phyloP scores from a whole-genome alignment of 2,888 invertebrate genomes.

The Willowsia nigromaculata region DNA sequence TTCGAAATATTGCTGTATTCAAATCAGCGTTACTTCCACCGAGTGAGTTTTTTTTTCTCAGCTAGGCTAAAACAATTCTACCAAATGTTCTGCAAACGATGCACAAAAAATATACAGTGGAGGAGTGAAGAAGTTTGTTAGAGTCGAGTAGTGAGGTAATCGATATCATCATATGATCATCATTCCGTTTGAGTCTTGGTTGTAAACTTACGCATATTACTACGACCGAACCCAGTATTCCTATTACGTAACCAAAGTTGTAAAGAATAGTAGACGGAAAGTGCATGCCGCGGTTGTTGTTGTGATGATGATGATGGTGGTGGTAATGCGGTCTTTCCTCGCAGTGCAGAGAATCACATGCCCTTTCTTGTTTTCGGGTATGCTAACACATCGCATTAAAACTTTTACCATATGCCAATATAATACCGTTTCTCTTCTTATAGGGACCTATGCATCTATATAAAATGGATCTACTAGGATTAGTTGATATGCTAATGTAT shows the following conservation, averaged over 20 bases:
- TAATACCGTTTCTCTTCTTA: no score
- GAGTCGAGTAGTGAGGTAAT: slow-evolving; percentile 42
- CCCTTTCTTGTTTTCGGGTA: neutral
- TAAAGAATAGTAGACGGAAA: slow-evolving; percentile 24
- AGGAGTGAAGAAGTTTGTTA: neutral
- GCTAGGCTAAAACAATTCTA: neutral
- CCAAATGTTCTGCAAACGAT: neutral
- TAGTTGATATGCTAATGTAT: slow-evolving; percentile 7
- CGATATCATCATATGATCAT: slow-evolving; percentile 35
- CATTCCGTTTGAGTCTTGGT: neutral
- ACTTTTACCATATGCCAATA: neutral
- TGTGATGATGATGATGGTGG: slow-evolving; percentile 3
- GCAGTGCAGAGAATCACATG: slow-evolving; percentile 10
- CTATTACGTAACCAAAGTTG: neutral
- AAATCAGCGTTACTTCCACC: neutral
- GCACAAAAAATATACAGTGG: neutral
- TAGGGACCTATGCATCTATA: no score
- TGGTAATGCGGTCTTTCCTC: slow-evolving; percentile 14
- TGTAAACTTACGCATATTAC: slow-evolving; percentile 45
- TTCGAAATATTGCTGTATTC: neutral
- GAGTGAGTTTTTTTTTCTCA: neutral
- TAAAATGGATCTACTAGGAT: no score
- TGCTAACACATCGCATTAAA: neutral
- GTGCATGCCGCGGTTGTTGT: neutral
- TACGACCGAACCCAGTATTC: neutral